Conservation (phyloP, 1,140 invertebrate genomes). For the Zophobas morio region DNA sequence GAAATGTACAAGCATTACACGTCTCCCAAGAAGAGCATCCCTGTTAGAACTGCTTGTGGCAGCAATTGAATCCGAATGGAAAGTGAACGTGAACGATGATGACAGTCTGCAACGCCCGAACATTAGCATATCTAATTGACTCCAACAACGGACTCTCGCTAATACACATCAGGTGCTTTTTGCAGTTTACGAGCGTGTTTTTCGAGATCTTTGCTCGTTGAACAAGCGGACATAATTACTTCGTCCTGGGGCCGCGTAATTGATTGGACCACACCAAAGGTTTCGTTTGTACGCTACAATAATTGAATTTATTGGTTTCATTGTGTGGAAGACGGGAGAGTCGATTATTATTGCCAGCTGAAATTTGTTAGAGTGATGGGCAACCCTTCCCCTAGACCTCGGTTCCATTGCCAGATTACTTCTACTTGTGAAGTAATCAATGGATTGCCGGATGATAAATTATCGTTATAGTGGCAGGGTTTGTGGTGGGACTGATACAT, state of each 20-base stretch:
- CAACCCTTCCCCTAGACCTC: slow-evolving; percentile 20
- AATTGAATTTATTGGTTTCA: slow-evolving; percentile 41
- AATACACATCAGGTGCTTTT: not conserved
- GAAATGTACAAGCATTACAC: slow-evolving; percentile 15
- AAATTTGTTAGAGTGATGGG: slow-evolving; percentile 6
- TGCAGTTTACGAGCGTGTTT: slow-evolving; percentile 28
- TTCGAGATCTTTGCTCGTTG: slow-evolving; percentile 24
- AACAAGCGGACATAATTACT: slow-evolving; percentile 32
- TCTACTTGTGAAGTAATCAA: slow-evolving; percentile 34
- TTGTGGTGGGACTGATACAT: slow-evolving; percentile 6
- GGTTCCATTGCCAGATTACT: slow-evolving; percentile 4
- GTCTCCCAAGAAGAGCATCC: not conserved
- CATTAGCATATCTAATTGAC: slow-evolving; percentile 33
- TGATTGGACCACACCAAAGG: slow-evolving; percentile 36
- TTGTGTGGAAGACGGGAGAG: not conserved
- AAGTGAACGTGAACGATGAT: slow-evolving; percentile 31
- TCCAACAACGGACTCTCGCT: slow-evolving; percentile 25
- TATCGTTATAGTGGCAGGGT: slow-evolving; percentile 20
- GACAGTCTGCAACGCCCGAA: slow-evolving; percentile 28
- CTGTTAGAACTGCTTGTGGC: slow-evolving; percentile 3
- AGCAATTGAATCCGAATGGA: slow-evolving; percentile 9
- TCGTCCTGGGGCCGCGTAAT: not conserved
- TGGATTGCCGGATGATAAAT: slow-evolving; percentile 24
- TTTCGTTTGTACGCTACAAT: slow-evolving; percentile 1
- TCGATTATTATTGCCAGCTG: slow-evolving; percentile 21